Conservation (phyloP, 2,888 invertebrate species). For the Amphipyra tragopoginis region DNA sequence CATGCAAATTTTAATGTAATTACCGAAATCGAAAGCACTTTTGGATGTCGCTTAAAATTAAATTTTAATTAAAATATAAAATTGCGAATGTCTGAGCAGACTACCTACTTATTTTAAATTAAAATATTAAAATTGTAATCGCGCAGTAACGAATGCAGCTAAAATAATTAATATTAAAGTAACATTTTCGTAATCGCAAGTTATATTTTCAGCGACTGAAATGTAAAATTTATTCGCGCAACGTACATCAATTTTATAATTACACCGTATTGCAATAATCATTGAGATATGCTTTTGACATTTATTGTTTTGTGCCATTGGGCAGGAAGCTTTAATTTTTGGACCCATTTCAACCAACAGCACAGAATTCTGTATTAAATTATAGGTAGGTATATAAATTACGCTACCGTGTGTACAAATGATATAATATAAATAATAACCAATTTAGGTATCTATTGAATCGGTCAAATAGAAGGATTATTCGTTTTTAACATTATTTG, state of each 20-base stretch:
- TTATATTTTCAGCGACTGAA: constrained; percentile 2
- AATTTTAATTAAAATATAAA: constrained; percentile 20
- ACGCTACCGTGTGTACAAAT: background rate
- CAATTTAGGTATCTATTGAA: constrained; percentile 3
- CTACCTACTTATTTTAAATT: constrained; percentile 26
- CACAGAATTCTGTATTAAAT: background rate
- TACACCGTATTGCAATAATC: constrained; percentile 36
- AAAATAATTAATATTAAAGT: constrained; percentile 18
- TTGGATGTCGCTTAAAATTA: constrained; percentile 2
- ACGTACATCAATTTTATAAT: constrained; percentile 43
- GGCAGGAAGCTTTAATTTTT: constrained; percentile 30
- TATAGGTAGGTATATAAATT: no score
- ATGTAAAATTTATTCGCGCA: constrained; percentile 12
- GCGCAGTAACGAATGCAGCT: constrained; percentile 6
- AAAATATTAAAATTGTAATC: constrained; percentile 23
- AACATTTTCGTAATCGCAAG: background rate
- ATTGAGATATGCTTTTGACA: constrained; percentile 37
- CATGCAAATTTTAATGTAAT: constrained; percentile 31
- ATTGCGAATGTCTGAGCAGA: constrained; percentile 6
- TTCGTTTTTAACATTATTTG: background rate
- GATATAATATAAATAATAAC: constrained; percentile 21
- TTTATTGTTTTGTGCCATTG: constrained; percentile 35
- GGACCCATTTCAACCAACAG: constrained; percentile 16
- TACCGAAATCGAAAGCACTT: constrained; percentile 4
- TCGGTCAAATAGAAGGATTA: constrained; percentile 2